These are phyloP conservation scores for Meta bourneti DNA, from an alignment of 2,888 invertebrate species.

Conservation along the genomic window DNA sequence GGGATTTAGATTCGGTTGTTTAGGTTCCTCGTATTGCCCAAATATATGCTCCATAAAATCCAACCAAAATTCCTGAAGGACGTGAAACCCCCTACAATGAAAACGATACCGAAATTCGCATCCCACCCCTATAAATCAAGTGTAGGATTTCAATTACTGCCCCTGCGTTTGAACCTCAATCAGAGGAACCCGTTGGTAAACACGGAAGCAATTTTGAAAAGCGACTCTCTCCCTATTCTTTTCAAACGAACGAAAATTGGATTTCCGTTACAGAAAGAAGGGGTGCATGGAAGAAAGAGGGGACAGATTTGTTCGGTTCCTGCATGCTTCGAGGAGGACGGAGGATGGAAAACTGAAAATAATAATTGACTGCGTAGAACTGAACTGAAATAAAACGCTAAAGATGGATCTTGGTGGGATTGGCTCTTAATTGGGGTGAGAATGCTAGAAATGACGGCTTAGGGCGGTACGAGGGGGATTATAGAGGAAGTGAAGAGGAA, in stretches of 20 bases:
- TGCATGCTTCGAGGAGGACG: neutral
- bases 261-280: neutral
- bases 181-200: neutral
- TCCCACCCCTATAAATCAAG: neutral
- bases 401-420: conserved; percentile 1
- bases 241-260: neutral
- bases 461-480: neutral
- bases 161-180: neutral
- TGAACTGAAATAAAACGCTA: neutral
- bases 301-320: too few species aligned
- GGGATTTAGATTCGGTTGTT: too few species aligned
- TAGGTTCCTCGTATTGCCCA: too few species aligned
- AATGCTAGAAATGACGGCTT: neutral
- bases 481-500: neutral
- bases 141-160: neutral
- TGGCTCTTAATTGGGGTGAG: conserved; percentile 3
- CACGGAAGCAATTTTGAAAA: conserved; percentile 1
- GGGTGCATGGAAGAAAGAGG: neutral
- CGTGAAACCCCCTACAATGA: too few species aligned
- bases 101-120: too few species aligned
- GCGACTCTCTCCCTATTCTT: neutral
- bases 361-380: neutral
- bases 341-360: neutral
- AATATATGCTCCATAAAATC: too few species aligned
- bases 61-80: too few species aligned